Conservation (phyloP, 2,113 vertebrate species). For the Ictalurus furcatus region DNA sequence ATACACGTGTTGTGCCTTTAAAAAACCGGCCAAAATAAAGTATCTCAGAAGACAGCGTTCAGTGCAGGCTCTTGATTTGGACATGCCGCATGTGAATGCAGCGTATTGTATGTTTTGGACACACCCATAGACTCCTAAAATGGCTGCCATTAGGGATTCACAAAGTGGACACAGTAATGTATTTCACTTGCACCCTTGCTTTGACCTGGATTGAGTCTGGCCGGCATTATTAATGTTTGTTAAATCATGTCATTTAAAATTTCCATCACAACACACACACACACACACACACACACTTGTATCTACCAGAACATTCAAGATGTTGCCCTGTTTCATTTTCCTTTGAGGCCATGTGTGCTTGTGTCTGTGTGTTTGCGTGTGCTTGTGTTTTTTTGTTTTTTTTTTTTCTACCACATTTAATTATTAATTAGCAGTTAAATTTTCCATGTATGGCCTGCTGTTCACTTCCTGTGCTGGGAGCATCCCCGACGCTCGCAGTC, state of each 20-base stretch:
- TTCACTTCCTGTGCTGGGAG: slow-evolving; percentile 40
- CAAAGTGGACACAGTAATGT: neutral
- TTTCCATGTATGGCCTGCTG: slow-evolving; percentile 55
- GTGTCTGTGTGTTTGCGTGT: neutral
- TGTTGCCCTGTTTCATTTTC: slow-evolving; percentile 18
- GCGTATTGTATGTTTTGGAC: neutral
- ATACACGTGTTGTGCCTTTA: neutral
- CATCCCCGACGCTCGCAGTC: slow-evolving; percentile 30
- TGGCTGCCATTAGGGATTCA: neutral
- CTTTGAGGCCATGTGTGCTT: neutral
- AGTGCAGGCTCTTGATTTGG: neutral
- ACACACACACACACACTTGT: neutral
- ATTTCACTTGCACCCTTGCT: neutral
- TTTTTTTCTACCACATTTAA: slow-evolving; percentile 27
- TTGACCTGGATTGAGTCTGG: neutral
- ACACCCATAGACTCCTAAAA: neutral
- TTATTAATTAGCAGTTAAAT: slow-evolving; percentile 54
- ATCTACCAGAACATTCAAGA: slow-evolving; percentile 15
- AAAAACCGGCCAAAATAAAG: neutral
- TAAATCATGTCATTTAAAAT: neutral
- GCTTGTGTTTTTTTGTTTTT: neutral
- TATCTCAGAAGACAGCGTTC: neutral
- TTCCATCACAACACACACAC: too few relatives aligned
- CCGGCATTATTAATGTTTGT: neutral
- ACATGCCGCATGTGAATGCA: neutral